Percentiles rank a stretch among this genome's conserved stretches.
These are phyloP conservation scores for Tetramorium bicarinatum DNA, from an alignment of 2,888 invertebrate genomes.

Conservation along the genomic window DNA sequence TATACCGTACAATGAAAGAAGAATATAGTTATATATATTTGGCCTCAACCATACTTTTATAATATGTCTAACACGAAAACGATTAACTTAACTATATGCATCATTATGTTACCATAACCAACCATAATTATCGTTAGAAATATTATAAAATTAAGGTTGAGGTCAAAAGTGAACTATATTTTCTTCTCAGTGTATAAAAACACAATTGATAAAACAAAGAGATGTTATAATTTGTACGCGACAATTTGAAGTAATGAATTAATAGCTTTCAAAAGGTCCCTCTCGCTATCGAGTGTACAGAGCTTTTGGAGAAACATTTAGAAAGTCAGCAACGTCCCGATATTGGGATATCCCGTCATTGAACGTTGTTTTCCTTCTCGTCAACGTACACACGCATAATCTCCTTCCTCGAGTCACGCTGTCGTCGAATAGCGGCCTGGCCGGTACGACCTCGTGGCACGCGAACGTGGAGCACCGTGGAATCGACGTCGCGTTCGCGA, in stretches of 20 bases:
- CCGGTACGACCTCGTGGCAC: constrained; percentile 14
- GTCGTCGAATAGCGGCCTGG: background rate
- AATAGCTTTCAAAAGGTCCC: constrained; percentile 86
- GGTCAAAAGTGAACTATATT: too few species aligned
- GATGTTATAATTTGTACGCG: background rate
- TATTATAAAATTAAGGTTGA: constrained; percentile 87
- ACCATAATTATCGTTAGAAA: constrained; percentile 87
- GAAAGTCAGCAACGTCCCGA: constrained; percentile 88
- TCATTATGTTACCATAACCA: too few species aligned
- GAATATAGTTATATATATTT: too few species aligned
- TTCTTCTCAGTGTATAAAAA: constrained; percentile 85
- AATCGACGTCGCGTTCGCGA: constrained; percentile 67
- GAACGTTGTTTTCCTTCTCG: constrained; percentile 5
- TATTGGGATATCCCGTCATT: constrained; percentile 75
- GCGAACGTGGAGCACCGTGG: constrained; percentile 49
- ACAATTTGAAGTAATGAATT: background rate
- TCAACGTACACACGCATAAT: background rate
- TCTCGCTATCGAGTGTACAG: constrained; percentile 90
- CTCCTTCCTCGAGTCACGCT: constrained; percentile 16
- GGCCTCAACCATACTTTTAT: too few species aligned
- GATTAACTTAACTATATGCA: too few species aligned
- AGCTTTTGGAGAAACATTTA: constrained; percentile 88
- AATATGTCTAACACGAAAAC: too few species aligned
- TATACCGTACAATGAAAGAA: constrained; percentile 86
- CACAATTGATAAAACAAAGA: constrained; percentile 17